These are phyloP conservation scores for Medauroidea extradentata DNA, from an alignment of 1,140 invertebrate species.

Conservation along the genomic window DNA sequence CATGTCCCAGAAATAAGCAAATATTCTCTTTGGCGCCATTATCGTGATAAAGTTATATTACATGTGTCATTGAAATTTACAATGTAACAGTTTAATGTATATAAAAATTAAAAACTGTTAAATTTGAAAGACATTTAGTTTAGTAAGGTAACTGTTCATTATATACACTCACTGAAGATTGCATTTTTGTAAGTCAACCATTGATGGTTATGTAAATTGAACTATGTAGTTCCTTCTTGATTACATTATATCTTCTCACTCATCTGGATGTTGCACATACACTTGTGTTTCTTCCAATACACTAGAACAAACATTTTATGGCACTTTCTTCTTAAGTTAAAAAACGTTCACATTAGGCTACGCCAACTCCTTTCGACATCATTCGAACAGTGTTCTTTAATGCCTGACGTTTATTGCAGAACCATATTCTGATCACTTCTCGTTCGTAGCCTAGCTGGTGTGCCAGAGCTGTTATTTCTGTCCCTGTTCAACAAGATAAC, in stretches of 20 bases:
- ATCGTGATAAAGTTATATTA: no score
- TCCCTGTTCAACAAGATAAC: conserved; percentile 56
- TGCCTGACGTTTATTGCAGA: conserved; percentile 97
- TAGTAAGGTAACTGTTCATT: no score
- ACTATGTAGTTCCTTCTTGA: no score
- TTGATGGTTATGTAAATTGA: background rate
- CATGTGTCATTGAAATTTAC: no score
- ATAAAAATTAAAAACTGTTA: no score
- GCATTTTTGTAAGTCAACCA: background rate
- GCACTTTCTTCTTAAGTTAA: background rate
- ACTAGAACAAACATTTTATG: no score
- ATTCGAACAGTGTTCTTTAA: conserved; percentile 91
- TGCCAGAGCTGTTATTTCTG: conserved; percentile 92
- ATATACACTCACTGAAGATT: background rate
- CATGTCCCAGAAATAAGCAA: no score
- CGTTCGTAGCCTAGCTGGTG: conserved; percentile 94
- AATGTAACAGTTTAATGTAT: no score
- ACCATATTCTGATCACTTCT: conserved; percentile 98
- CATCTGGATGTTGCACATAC: background rate
- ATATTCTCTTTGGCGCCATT: no score
- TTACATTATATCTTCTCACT: no score
- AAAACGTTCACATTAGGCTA: background rate
- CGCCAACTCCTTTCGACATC: conserved; percentile 75
- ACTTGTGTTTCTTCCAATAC: background rate
- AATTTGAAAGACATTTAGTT: no score